Evolutionary conservation across 2,888 invertebrate species (phyloP).

Genomic region (Formica aserva): DNA sequence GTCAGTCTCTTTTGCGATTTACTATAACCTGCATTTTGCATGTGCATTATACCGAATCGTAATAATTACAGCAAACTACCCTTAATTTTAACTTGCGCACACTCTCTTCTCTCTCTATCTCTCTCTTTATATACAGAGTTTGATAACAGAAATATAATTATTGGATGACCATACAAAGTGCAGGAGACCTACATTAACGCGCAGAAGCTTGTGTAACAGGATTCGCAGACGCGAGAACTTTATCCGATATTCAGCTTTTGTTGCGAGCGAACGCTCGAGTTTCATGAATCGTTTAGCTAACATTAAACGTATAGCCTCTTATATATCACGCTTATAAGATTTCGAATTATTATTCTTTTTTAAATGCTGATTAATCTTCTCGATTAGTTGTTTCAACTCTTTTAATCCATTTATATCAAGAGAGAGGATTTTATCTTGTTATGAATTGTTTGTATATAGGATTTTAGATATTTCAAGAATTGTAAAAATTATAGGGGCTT

Average conservation of each 20-base stretch:
- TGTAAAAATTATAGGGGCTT: neutral
- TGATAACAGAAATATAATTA: conserved; percentile 63
- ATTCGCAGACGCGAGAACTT: conserved; percentile 61
- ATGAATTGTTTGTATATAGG: neutral
- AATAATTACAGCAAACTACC: conserved; percentile 20
- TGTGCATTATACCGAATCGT: neutral
- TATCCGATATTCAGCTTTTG: conserved; percentile 65
- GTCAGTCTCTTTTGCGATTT: neutral
- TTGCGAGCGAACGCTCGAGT: conserved; percentile 52
- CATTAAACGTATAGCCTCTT: conserved; percentile 12
- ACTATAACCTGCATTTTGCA: neutral
- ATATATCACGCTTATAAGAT: neutral
- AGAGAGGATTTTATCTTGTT: neutral
- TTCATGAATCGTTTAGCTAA: conserved; percentile 8
- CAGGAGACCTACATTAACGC: conserved; percentile 61
- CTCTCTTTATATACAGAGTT: conserved; percentile 3
- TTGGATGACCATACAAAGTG: conserved; percentile 53
- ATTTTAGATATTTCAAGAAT: neutral
- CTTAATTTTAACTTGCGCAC: conserved; percentile 44
- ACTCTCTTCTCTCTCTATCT: neutral
- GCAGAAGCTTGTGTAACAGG: conserved; percentile 57
- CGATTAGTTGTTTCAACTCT: neutral
- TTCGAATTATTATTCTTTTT: neutral
- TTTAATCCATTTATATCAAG: neutral
- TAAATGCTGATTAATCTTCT: neutral